These are phyloP conservation scores for Drosophila hamatofila DNA, from an alignment of 2,888 invertebrate species.

Conservation along the genomic window DNA sequence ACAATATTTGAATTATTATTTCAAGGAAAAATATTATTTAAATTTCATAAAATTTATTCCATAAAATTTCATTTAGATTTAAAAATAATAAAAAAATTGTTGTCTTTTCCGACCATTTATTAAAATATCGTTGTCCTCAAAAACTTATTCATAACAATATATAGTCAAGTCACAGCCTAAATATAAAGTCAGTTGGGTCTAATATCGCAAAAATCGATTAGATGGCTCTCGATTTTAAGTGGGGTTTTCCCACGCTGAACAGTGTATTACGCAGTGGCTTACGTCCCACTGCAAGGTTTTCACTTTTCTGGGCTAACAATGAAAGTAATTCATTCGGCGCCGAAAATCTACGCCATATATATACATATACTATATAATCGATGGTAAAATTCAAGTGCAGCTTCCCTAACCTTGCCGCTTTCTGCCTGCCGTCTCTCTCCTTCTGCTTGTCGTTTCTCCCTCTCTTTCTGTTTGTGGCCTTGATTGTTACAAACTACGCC, in stretches of 20 bases:
- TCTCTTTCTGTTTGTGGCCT: constrained; percentile 32
- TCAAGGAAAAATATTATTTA: background rate
- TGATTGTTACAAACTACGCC: constrained; percentile 26
- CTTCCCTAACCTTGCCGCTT: background rate
- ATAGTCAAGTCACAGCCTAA: background rate
- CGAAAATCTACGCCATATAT: constrained; percentile 30
- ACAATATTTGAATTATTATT: no score
- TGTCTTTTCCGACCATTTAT: no score
- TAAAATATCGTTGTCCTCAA: background rate
- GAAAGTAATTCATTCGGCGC: constrained; percentile 41
- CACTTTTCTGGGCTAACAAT: constrained; percentile 22
- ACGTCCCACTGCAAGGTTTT: background rate
- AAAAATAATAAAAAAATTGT: no score
- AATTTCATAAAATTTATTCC: no score
- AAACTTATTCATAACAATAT: background rate
- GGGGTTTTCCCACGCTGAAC: background rate
- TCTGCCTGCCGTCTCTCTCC: background rate
- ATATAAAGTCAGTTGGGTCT: background rate
- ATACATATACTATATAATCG: constrained; percentile 10
- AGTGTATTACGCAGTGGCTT: background rate
- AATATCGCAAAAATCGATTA: background rate
- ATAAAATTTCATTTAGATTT: no score
- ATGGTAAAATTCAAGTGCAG: constrained; percentile 37
- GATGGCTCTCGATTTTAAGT: no score
- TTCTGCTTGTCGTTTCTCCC: background rate